Evolutionary conservation across 2,797 vertebrate genomes (phyloP), one percentile per base, ranked within the genome.

Genomic region (Brachyalestes nurse): DNA sequence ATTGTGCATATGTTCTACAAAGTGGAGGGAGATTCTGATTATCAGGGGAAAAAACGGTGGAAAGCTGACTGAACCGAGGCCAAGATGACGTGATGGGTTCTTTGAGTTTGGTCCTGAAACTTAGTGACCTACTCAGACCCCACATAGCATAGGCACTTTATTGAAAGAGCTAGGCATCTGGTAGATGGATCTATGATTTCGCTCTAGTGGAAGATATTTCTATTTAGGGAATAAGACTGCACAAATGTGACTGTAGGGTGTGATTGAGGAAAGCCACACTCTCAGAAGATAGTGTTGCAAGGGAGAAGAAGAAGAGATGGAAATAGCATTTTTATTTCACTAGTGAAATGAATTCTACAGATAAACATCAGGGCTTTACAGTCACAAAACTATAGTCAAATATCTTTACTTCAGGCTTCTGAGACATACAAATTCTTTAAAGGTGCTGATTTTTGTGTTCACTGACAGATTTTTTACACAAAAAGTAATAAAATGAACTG

Each of bases 181-280:
- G 57, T 87, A 47, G 21, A 88, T 62, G 71, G 82, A 79, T 80
- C 79, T 25, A 28, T 85, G n/a, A n/a, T 82, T 80, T 72, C 21
- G 86, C 71, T 84, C 61, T 40, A 49, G 53, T 55, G 51, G 76
- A 80, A 82, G 84, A 86, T 72, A 78, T 62, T 77, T 88, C 86
- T 89, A 87, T 92, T 91, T 90, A 77, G 81, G 88, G 87, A 91
- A 87, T 86, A 85, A 74, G 65, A 81, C 75, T 83, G 58, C 67
- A 71, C 40, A 84, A 91, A 92, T 88, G 86, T 84, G 83, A 69
- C 89, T 91, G 91, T 89, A 91, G 89, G 85, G 88, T 82, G 88
- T 88, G 88, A 91, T 81, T 88, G 85, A 84, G 87, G 85, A 61
- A 49, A 75, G 55, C 19, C n/a, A 25, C 60, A 10, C 23, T 61